Evolutionary conservation across 2,113 vertebrate genomes (phyloP).

Genomic region (Barnardius zonarius): DNA sequence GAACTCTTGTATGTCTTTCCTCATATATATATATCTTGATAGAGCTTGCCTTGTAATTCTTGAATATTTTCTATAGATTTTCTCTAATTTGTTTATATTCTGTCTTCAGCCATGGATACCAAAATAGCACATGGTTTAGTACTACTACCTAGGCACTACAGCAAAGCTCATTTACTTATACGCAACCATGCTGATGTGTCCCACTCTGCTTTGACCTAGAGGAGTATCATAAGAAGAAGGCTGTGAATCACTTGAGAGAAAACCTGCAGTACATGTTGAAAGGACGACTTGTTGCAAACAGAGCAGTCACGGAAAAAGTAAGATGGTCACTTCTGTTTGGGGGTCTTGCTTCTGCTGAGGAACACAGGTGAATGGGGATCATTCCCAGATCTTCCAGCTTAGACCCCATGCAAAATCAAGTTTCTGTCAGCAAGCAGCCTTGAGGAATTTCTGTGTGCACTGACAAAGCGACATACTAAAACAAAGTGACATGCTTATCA

Average conservation of each 20-base stretch:
- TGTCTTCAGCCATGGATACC: not conserved
- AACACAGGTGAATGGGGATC: not conserved
- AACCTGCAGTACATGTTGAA: slow-evolving; percentile 72
- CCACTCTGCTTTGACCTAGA: slow-evolving; percentile 32
- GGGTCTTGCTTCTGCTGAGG: not conserved
- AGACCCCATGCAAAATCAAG: not conserved
- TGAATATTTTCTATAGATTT: not conserved
- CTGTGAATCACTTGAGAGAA: slow-evolving; percentile 46
- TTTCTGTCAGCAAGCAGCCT: not conserved
- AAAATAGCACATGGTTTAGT: not conserved
- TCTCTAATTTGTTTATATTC: not conserved
- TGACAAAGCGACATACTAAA: not conserved
- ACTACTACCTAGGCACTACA: not conserved
- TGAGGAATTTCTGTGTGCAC: not conserved
- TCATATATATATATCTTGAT: not conserved
- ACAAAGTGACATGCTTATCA: not conserved
- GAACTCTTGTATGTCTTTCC: not conserved
- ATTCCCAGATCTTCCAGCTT: not conserved
- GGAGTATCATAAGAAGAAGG: slow-evolving; percentile 70
- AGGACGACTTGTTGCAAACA: not conserved
- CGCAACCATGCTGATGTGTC: not conserved
- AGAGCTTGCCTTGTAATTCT: not conserved
- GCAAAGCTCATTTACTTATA: not conserved
- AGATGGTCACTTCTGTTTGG: not conserved
- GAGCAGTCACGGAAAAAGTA: slow-evolving; percentile 31